Evolutionary conservation across 2,888 invertebrate species (phyloP), one percentile per base, ranked within the genome.

Genomic region (Archips xylosteana): DNA sequence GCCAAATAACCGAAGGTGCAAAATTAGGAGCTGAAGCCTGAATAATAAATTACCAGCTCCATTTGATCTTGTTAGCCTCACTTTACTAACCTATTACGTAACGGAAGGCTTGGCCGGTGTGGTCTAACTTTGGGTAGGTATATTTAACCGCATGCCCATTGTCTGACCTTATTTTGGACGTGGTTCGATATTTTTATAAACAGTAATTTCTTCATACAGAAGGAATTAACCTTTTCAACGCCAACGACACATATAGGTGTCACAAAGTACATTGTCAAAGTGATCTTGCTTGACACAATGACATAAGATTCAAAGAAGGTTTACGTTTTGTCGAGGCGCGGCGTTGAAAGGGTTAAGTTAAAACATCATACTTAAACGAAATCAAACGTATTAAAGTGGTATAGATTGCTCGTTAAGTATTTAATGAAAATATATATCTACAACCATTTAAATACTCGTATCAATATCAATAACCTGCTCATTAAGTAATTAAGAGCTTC

Each of bases 21-120:
- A 68, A 68, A 68, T 68, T 68, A 68, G 57, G 57, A 68, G 59
- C 57, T 68, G 62, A 8, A 62, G 39, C 73, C 39, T 73, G 63
- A 73, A 69, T 69, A 42, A 69, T 69, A 68, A 68, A 68, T 68
- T 73, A 68, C 34, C 63, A 45, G 34, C 32, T 51, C 68, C 68
- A 73, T 68, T 59, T 68, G 59, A 64, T 64, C 73, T 69, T 23
- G 68, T 69, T 73, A 69, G 63, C 72, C 9, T 12, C 36, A 73
- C 54, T 71, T 66, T 51, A 42, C 65, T 39, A 32, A 12, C 62
- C 72, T 39, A 47, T 73, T 59, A 57, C 47, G 45, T 62, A 73
- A 68, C 62, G 36, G 72, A 68, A 73, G 72, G 72, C 68, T 63
- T 47, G 62, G 62, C 10, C 32, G 23, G 39, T 57, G 32, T 23